These are phyloP conservation scores for Salminus brasiliensis DNA, from an alignment of 2,113 vertebrate species.

Conservation along the genomic window DNA sequence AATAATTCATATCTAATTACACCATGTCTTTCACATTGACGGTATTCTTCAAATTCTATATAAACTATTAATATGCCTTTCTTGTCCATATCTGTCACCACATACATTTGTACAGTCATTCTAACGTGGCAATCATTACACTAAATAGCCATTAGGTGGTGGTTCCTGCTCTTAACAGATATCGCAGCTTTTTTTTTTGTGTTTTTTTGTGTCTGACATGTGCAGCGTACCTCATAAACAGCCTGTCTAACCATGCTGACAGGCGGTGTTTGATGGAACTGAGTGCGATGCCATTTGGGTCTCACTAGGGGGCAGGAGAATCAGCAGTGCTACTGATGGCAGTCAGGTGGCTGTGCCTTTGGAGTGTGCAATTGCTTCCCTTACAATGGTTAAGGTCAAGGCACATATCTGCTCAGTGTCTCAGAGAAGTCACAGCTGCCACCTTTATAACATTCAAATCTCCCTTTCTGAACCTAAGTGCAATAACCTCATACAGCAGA, in stretches of 20 bases:
- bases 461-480: background rate
- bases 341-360: background rate
- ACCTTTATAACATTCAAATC: background rate
- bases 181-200: slow-evolving; percentile 19
- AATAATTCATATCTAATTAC: too few species aligned
- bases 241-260: slow-evolving; percentile 6
- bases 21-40: too few species aligned
- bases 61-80: background rate
- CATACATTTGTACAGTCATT: background rate
- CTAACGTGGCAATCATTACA: background rate
- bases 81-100: background rate
- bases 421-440: background rate
- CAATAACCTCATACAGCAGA: background rate
- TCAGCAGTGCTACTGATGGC: background rate
- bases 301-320: slow-evolving; percentile 30
- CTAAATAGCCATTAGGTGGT: background rate
- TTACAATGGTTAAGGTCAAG: background rate
- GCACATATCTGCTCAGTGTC: background rate
- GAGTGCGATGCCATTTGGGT: background rate
- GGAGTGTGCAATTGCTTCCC: background rate
- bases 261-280: background rate
- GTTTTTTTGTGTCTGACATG: slow-evolving; percentile 4
- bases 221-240: background rate
- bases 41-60: too few species aligned
- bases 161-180: slow-evolving; percentile 1